These are phyloP conservation scores for Incurvaria masculella DNA, from an alignment of 2,888 invertebrate species.

Conservation along the genomic window DNA sequence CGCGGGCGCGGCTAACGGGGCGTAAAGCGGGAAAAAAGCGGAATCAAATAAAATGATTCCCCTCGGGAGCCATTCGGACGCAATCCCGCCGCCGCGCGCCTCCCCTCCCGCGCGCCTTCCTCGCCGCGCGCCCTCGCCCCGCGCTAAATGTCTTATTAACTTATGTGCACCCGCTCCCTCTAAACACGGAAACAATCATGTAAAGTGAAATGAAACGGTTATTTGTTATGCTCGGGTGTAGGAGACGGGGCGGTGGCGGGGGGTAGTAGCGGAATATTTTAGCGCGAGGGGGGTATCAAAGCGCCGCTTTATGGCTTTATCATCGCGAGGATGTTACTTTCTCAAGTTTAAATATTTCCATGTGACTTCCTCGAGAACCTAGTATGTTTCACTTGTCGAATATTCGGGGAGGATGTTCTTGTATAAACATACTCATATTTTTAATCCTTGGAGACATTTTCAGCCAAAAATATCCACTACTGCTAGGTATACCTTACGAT, in stretches of 20 bases:
- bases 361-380: too few species aligned
- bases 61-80: conserved; percentile 68
- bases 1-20: conserved; percentile 44
- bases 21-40: conserved; percentile 52
- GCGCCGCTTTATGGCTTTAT: too few species aligned
- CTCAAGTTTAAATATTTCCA: too few species aligned
- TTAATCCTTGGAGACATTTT: too few species aligned
- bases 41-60: conserved; percentile 74
- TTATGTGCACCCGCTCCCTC: conserved; percentile 19
- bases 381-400: too few species aligned
- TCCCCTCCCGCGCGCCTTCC: conserved; percentile 34
- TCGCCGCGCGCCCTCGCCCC: conserved; percentile 24
- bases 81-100: conserved; percentile 59
- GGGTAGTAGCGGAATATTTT: too few species aligned
- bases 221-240: conserved; percentile 37
- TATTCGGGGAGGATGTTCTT: too few species aligned
- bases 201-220: conserved; percentile 59
- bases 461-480: too few species aligned
- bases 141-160: conserved; percentile 16
- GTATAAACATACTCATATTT: too few species aligned
- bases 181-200: conserved; percentile 54
- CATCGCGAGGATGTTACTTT: too few species aligned
- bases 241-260: neutral
- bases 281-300: too few species aligned
- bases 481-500: too few species aligned